Percentiles rank a stretch among this genome's conserved stretches.
Conservation (phyloP, 2,797 vertebrate genomes). For the Falco biarmicus region DNA sequence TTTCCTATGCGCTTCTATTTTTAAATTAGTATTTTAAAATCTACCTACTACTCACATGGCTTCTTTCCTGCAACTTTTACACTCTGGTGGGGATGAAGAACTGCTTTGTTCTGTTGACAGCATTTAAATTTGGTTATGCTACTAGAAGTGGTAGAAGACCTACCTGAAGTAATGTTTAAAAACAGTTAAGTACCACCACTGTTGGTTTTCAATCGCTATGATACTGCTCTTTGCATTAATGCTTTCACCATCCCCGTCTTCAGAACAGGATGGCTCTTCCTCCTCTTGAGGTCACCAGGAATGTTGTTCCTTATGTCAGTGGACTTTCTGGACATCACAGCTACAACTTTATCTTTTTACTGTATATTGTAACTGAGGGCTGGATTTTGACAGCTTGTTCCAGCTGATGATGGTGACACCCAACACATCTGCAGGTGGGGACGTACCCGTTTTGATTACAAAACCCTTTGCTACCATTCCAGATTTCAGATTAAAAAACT, state of each 20-base stretch:
- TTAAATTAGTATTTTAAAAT: neutral
- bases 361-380: rapidly evolving
- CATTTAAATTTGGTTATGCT: neutral
- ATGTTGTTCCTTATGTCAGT: neutral
- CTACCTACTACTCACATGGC: neutral
- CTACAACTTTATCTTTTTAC: neutral
- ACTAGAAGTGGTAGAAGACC: neutral
- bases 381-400: neutral
- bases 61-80: neutral
- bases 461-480: neutral
- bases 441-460: neutral
- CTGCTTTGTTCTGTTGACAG: neutral
- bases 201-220: neutral
- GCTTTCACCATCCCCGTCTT: neutral
- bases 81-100: neutral
- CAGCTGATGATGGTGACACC: neutral
- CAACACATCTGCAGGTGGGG: neutral
- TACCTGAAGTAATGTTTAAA: neutral
- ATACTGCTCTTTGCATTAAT: neutral
- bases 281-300: neutral
- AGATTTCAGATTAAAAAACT: neutral
- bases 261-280: neutral
- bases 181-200: neutral
- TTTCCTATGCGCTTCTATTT: neutral
- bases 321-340: neutral